Base-by-base conservation (phyloP, 2,113 vertebrate species). In the Isichthys henryi region DNA sequence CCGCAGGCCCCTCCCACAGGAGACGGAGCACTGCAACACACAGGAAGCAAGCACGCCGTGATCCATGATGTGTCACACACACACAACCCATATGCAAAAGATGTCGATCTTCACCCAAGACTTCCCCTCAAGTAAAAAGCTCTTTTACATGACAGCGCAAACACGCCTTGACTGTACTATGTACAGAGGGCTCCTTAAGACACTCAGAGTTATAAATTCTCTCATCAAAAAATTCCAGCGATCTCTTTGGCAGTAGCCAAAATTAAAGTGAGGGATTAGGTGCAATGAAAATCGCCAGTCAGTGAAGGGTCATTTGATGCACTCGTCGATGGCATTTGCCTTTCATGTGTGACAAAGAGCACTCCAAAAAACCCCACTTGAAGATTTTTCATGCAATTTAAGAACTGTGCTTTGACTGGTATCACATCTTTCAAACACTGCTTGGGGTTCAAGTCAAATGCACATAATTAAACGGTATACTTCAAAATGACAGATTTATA, bases 1-100 rank as follows among this genome's bases (percentile, higher is more conserved):
- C 27, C 93, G 96, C 90, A 93, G 94, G 0, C 98, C 98, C 85
- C 95, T 97, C 88, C 98, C 98, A 92, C 98, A 99, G 56, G 97
- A 96, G 46, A 96, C 97, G 0, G 98, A 99, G 90, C 98, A 99
- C 98, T 99, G 92, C 17, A 80, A 92, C 82, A 92, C 91, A 91
- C 88, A 94, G 9, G 43, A 11, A 11, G 19, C 3, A n/a, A 15
- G 58, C 21, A 8, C 8, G 9, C 50, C 5, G 15, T 39, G 23
- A n/a, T 0, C 5, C 52, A 56, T 19, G 39, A 45, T 2, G 2
- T 21, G 43, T 27, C 87, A 70, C 87, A 50, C 56, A 27, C 43
- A 88, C 56, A 31, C 43, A 31, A 48, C 56, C 17, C 58, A 74
- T 62, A 88, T 23, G 27, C 52, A 58, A 31, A 84, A 84, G 82